Percentiles rank a stretch among this genome's conserved stretches.
Evolutionary conservation across 2,888 invertebrate genomes (phyloP).

Genomic region (Nomada flava): DNA sequence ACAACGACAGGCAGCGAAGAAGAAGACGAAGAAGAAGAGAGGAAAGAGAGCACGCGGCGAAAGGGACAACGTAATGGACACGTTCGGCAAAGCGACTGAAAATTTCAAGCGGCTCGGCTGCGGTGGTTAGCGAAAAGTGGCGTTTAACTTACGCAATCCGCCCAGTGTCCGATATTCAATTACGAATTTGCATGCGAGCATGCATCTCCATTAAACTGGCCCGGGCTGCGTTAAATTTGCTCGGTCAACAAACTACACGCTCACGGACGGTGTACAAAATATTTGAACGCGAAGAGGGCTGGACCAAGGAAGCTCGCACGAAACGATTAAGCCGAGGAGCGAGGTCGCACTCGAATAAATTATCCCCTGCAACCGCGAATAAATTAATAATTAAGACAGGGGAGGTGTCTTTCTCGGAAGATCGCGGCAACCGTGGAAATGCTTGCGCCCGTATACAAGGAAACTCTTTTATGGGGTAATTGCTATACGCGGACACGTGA

Average conservation of each 20-base stretch:
- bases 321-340: slow-evolving; percentile 41
- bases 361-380: slow-evolving; percentile 27
- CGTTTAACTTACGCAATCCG: slow-evolving; percentile 44
- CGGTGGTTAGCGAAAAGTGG: slow-evolving; percentile 31
- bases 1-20: background rate
- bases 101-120: slow-evolving; percentile 24
- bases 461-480: slow-evolving; percentile 26
- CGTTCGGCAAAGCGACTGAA: slow-evolving; percentile 11
- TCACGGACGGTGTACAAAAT: slow-evolving; percentile 11
- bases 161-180: slow-evolving; percentile 54
- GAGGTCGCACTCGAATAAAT: slow-evolving; percentile 44
- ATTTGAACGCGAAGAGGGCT: background rate
- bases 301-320: slow-evolving; percentile 16
- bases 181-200: slow-evolving; percentile 58
- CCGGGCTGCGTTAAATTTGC: slow-evolving; percentile 44
- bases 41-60: background rate
- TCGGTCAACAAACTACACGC: slow-evolving; percentile 45
- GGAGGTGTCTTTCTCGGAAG: slow-evolving; percentile 35
- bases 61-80: slow-evolving; percentile 12
- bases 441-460: background rate
- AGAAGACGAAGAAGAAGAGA: background rate
- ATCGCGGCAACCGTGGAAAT: background rate
- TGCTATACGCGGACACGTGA: slow-evolving; percentile 15
- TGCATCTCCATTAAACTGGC: slow-evolving; percentile 54
- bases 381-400: slow-evolving; percentile 56